Percentiles rank a stretch among this genome's conserved stretches.
These are phyloP conservation scores for Achlya flavicornis DNA, from an alignment of 2,888 invertebrate species.

Conservation along the genomic window DNA sequence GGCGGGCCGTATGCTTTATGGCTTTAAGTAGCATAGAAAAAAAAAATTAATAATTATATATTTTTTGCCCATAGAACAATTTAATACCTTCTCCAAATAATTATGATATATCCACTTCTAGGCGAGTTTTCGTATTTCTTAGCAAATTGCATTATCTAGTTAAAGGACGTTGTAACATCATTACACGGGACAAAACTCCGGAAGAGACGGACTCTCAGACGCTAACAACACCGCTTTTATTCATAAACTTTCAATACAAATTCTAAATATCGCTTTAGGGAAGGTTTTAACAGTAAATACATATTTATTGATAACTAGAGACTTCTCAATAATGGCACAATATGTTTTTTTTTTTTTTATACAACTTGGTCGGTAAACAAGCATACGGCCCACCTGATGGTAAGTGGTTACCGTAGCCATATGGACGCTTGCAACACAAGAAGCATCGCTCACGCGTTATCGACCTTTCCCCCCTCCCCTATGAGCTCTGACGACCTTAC, in stretches of 20 bases:
- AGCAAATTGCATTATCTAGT: conserved; percentile 57
- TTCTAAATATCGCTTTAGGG: conserved; percentile 34
- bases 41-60: no score
- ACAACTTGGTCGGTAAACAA: no score
- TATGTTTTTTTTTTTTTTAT: no score
- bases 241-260: conserved; percentile 39
- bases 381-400: no score
- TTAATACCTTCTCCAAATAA: conserved; percentile 26
- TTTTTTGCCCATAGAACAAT: neutral
- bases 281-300: conserved; percentile 17
- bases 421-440: no score
- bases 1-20: no score
- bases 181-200: conserved; percentile 44
- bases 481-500: no score
- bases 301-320: conserved; percentile 4
- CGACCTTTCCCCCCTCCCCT: no score
- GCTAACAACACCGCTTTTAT: conserved; percentile 40
- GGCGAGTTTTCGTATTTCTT: conserved; percentile 31
- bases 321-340: no score
- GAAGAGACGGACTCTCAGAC: conserved; percentile 22
- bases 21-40: no score
- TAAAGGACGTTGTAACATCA: conserved; percentile 50
- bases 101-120: conserved; percentile 13
- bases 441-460: no score
- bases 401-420: no score